phyloP scores from a whole-genome alignment of 2,888 invertebrate species.

The Salpingus planirostris region DNA sequence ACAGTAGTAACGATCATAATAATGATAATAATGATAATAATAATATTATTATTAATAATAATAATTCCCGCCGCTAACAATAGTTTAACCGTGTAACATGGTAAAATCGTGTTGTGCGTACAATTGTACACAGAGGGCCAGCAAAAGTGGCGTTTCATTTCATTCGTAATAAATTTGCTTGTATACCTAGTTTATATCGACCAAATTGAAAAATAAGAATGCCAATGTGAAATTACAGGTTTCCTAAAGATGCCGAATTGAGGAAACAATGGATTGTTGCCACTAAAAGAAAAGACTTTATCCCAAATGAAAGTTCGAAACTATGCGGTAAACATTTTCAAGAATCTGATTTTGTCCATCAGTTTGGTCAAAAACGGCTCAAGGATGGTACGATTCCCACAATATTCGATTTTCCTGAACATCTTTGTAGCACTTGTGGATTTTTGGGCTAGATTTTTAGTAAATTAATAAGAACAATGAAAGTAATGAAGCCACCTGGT shows the following conservation, averaged over 20 bases:
- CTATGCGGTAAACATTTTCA: slow-evolving; percentile 1
- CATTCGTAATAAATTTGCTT: not conserved
- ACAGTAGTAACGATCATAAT: too few relatives aligned
- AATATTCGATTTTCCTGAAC: not conserved
- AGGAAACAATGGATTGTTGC: slow-evolving; percentile 1
- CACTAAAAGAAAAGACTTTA: not conserved
- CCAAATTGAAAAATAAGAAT: not conserved
- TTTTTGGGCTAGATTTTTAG: too few relatives aligned
- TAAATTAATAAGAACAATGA: too few relatives aligned
- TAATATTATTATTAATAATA: too few relatives aligned
- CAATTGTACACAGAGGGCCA: not conserved
- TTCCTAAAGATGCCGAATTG: not conserved
- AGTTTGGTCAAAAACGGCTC: not conserved
- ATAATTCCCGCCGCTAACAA: too few relatives aligned
- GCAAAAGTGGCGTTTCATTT: not conserved
- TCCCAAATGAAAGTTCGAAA: not conserved
- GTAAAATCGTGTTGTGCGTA: not conserved
- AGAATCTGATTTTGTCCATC: not conserved
- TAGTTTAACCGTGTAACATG: too few relatives aligned
- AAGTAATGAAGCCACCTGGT: too few relatives aligned
- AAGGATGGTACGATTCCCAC: not conserved
- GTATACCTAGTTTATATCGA: not conserved
- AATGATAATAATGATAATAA: too few relatives aligned
- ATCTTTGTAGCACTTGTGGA: too few relatives aligned
- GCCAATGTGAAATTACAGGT: not conserved